Percentiles rank a stretch among this genome's conserved stretches.
Evolutionary conservation across 2,113 vertebrate species (phyloP).

Genomic region (Dicentrarchus labrax): DNA sequence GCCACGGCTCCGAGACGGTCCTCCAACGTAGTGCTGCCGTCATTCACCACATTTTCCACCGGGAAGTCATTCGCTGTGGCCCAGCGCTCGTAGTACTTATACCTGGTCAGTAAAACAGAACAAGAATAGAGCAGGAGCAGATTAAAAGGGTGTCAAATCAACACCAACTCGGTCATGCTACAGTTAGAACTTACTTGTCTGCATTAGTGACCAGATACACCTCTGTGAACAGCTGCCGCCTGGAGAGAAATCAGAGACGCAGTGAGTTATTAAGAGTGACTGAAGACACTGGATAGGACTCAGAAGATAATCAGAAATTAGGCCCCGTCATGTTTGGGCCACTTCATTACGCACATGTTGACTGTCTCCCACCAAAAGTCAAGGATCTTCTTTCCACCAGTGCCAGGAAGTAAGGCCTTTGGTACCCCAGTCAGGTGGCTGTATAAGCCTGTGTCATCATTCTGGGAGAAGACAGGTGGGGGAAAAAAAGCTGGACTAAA

Average conservation of each 20-base stretch:
- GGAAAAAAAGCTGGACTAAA: background rate
- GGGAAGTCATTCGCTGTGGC: slow-evolving; percentile 89
- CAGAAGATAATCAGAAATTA: background rate
- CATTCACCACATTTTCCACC: slow-evolving; percentile 86
- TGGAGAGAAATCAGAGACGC: slow-evolving; percentile 49
- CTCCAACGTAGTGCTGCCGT: slow-evolving; percentile 86
- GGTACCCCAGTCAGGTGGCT: slow-evolving; percentile 83
- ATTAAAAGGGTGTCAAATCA: background rate
- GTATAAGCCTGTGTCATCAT: slow-evolving; percentile 85
- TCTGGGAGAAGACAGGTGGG: slow-evolving; percentile 66
- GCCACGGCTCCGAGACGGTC: slow-evolving; percentile 85
- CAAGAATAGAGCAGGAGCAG: background rate
- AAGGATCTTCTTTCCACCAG: slow-evolving; percentile 88
- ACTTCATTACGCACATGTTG: slow-evolving; percentile 81
- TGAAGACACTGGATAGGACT: background rate
- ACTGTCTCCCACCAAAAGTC: slow-evolving; percentile 90
- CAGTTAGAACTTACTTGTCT: slow-evolving; percentile 83
- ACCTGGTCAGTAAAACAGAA: slow-evolving; percentile 68
- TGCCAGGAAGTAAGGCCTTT: slow-evolving; percentile 88
- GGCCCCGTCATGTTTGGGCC: background rate
- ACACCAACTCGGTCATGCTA: background rate
- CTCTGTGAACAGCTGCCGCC: slow-evolving; percentile 87
- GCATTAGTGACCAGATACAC: slow-evolving; percentile 89
- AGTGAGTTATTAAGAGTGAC: background rate
- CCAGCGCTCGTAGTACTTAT: slow-evolving; percentile 89